Conservation (phyloP, 2,888 invertebrate genomes). For the Nephrotoma flavescens region DNA sequence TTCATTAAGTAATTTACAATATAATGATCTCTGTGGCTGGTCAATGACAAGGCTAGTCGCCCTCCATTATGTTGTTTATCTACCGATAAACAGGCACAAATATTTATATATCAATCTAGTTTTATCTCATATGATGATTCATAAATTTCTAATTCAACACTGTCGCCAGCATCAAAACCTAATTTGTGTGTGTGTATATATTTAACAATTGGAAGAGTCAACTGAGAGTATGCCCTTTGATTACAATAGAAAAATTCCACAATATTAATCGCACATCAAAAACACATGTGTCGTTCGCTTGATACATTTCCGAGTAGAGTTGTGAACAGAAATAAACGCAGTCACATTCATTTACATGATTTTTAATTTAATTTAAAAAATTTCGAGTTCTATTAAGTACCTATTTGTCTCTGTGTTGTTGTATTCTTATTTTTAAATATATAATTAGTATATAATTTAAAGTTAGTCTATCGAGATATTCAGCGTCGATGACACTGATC, state of each 20-base stretch:
- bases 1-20: no score
- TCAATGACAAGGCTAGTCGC: no score
- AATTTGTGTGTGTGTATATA: neutral
- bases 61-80: no score
- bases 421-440: neutral
- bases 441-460: constrained; percentile 6
- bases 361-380: neutral
- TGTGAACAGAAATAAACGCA: neutral
- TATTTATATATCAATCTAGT: no score
- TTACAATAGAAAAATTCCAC: neutral
- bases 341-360: neutral
- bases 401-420: neutral
- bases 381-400: neutral
- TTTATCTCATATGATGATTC: no score
- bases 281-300: neutral
- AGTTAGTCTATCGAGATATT: constrained; percentile 6
- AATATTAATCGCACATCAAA: neutral
- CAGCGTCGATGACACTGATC: neutral
- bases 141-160: neutral
- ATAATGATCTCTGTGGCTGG: no score
- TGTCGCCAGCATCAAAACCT: neutral
- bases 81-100: no score
- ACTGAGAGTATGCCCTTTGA: neutral
- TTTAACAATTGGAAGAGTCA: neutral
- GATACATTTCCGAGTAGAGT: neutral